phyloP scores from a whole-genome alignment of 2,888 invertebrate genomes.

The Oeneis ivallda region DNA sequence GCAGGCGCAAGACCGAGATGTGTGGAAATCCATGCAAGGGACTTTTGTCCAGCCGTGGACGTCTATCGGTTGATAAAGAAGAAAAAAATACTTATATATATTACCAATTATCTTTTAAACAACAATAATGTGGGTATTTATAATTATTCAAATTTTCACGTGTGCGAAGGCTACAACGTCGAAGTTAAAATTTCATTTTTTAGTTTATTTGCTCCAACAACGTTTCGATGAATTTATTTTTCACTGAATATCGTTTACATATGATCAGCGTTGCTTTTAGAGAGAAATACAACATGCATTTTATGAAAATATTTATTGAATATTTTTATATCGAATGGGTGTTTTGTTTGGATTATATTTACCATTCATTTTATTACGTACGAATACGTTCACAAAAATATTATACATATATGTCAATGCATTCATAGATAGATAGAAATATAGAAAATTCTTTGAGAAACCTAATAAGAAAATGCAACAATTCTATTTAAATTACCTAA shows the following conservation, averaged over 20 bases:
- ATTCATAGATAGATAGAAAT: no score
- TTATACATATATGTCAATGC: no score
- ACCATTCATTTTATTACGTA: neutral
- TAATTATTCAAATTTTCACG: constrained; percentile 4
- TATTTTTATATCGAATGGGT: constrained; percentile 24
- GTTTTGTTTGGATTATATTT: constrained; percentile 12
- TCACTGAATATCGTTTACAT: constrained; percentile 27
- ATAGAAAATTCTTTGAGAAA: no score
- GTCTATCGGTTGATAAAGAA: no score
- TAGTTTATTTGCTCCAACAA: constrained; percentile 18
- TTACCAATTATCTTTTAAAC: no score
- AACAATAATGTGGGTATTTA: neutral
- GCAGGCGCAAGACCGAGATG: no score
- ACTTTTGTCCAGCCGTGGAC: no score
- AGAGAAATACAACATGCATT: constrained; percentile 21
- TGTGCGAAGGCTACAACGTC: constrained; percentile 15
- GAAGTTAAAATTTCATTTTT: constrained; percentile 22
- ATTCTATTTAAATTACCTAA: no score
- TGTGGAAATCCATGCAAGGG: no score
- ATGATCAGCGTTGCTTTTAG: constrained; percentile 21
- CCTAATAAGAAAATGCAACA: no score
- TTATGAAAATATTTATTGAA: constrained; percentile 26
- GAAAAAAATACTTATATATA: no score
- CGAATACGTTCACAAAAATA: neutral
- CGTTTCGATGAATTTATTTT: constrained; percentile 26